Conservation (phyloP, 2,797 vertebrate genomes). For the Lutjanus campechanus region DNA sequence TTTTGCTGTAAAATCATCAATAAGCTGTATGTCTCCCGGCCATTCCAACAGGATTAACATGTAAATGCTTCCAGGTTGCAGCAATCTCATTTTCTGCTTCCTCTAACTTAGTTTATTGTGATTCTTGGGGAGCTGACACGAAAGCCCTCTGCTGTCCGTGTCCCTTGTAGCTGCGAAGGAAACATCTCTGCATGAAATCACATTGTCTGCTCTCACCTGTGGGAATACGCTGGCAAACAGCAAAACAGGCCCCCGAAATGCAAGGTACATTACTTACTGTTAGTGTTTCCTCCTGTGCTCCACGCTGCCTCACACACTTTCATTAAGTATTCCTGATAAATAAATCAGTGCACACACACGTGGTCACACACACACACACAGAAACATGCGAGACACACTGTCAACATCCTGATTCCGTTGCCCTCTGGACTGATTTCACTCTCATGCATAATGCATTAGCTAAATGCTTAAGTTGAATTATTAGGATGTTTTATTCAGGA, state of each 20-base stretch:
- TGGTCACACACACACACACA: constrained; percentile 15
- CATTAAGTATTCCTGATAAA: constrained; percentile 67
- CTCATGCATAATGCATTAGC: constrained; percentile 71
- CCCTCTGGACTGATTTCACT: constrained; percentile 70
- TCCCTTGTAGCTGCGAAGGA: constrained; percentile 3
- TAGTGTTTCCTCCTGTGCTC: constrained; percentile 25
- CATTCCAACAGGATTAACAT: background rate
- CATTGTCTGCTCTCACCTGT: background rate
- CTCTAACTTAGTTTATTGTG: background rate
- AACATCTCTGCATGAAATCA: constrained; percentile 25
- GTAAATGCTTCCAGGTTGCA: background rate
- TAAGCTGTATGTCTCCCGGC: background rate
- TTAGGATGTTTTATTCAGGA: constrained; percentile 80
- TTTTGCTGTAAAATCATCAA: background rate
- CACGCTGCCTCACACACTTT: constrained; percentile 24
- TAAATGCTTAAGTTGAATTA: constrained; percentile 80
- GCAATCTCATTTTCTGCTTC: background rate
- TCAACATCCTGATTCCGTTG: constrained; percentile 58
- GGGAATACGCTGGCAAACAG: background rate
- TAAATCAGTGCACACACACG: constrained; percentile 64
- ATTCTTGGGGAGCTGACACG: background rate
- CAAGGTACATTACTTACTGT: constrained; percentile 21
- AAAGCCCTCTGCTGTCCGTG: constrained; percentile 1
- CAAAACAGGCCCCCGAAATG: constrained; percentile 7
- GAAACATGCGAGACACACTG: constrained; percentile 44